phyloP scores from a whole-genome alignment of 2,797 vertebrate genomes.

The Thamnophis elegans region DNA sequence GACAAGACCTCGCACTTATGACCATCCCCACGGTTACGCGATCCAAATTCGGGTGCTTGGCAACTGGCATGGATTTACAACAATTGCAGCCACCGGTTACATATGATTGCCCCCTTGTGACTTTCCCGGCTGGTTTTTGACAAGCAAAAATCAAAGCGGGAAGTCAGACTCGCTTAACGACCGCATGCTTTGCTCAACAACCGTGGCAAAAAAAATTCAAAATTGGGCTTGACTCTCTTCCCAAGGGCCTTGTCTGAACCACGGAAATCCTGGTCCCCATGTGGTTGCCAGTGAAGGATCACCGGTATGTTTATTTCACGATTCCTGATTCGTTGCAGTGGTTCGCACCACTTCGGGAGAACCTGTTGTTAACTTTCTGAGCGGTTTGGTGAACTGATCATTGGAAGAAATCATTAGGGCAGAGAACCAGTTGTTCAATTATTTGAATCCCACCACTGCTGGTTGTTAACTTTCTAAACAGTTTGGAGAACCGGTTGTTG shows the following conservation, averaged over 20 bases:
- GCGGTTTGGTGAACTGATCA: too few species aligned
- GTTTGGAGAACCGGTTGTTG: too few species aligned
- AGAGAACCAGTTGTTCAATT: too few species aligned
- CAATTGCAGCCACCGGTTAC: neutral
- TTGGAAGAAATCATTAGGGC: too few species aligned
- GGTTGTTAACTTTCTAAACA: too few species aligned
- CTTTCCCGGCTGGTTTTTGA: neutral
- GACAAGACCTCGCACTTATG: neutral
- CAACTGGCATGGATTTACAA: neutral
- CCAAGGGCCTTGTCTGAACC: neutral
- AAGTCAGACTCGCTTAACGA: neutral
- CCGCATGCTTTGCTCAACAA: neutral
- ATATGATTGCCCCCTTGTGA: neutral
- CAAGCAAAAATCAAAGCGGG: neutral
- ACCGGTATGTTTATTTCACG: neutral
- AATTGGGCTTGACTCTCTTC: neutral
- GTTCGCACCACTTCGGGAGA: too few species aligned
- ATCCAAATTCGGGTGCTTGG: neutral
- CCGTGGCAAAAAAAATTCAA: neutral
- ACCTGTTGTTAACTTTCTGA: too few species aligned
- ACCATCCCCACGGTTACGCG: neutral
- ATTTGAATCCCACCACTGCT: too few species aligned
- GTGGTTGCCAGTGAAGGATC: too few species aligned
- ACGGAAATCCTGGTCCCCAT: neutral
- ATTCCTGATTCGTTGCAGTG: neutral